phyloP scores from a whole-genome alignment of 2,797 vertebrate genomes.

The Propithecus perrieri region DNA sequence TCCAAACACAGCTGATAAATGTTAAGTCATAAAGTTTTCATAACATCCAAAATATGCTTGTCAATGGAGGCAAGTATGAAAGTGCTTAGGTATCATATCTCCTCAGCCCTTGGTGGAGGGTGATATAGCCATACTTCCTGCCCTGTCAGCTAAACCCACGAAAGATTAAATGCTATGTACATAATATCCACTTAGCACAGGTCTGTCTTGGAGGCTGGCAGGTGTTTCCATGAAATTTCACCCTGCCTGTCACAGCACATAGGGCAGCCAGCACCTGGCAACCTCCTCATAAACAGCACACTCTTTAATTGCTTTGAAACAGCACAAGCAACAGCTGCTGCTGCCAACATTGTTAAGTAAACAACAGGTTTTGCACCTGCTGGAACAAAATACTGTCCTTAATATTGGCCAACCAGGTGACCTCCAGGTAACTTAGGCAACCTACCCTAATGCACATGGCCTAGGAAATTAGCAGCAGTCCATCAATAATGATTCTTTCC shows the following conservation, averaged over 20 bases:
- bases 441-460: background rate
- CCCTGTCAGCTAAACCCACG: constrained; percentile 76
- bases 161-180: constrained; percentile 79
- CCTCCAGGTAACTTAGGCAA: constrained; percentile 38
- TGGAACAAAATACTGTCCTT: constrained; percentile 65
- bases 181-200: constrained; percentile 78
- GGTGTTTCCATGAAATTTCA: constrained; percentile 84
- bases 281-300: constrained; percentile 75
- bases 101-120: background rate
- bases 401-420: constrained; percentile 46
- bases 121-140: background rate
- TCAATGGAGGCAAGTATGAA: constrained; percentile 51
- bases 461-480: constrained; percentile 37
- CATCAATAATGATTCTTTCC: constrained; percentile 20
- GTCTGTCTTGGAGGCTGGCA: constrained; percentile 82
- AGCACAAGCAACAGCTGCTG: constrained; percentile 70
- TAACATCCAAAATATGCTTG: constrained; percentile 29
- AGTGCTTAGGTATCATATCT: constrained; percentile 57
- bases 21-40: constrained; percentile 23
- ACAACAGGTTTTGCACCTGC: constrained; percentile 85
- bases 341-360: constrained; percentile 80
- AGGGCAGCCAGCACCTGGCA: constrained; percentile 85
- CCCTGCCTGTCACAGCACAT: constrained; percentile 73
- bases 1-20: background rate
- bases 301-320: constrained; percentile 82